A percentile compares a stretch with the other conserved stretches of the same genome.
Evolutionary conservation across 1,140 invertebrate species (phyloP).

Genomic region (Hydropsyche tenuis): DNA sequence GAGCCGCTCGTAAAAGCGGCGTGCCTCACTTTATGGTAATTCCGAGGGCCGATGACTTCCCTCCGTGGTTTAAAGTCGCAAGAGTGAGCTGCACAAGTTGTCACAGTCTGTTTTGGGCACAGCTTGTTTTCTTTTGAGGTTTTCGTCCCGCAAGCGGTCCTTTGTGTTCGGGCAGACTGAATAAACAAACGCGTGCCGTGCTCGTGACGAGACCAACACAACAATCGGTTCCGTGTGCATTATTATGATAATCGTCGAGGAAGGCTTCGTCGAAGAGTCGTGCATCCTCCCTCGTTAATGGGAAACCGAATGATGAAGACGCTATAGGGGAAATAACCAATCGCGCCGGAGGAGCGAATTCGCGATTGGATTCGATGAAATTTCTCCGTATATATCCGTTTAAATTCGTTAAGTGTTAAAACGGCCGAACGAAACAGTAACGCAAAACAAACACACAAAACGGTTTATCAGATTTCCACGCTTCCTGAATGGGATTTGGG

Average conservation of each 20-base stretch:
- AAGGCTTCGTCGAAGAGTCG: no score
- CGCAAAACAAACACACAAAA: neutral
- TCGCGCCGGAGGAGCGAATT: neutral
- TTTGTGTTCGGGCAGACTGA: neutral
- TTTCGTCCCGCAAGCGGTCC: neutral
- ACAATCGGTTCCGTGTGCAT: neutral
- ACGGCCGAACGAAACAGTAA: no score
- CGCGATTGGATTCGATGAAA: slow-evolving; percentile 1
- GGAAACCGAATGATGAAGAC: no score
- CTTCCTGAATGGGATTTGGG: slow-evolving; percentile 8
- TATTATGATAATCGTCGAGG: neutral
- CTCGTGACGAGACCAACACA: neutral
- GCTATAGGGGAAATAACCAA: neutral
- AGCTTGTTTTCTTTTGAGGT: neutral
- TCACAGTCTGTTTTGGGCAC: slow-evolving; percentile 2
- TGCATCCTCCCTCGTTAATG: no score
- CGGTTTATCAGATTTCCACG: slow-evolving; percentile 10
- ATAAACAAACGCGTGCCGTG: slow-evolving; percentile 19
- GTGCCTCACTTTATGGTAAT: slow-evolving; percentile 17
- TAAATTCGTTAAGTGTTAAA: slow-evolving; percentile 2
- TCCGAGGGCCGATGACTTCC: slow-evolving; percentile 6
- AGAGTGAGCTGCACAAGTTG: neutral
- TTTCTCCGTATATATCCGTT: slow-evolving; percentile 5
- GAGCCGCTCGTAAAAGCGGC: slow-evolving; percentile 7
- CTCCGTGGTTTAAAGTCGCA: neutral